Evolutionary conservation across 2,888 invertebrate species (phyloP), one percentile per base, ranked within the genome.

Genomic region (Eristalis arbustorum): DNA sequence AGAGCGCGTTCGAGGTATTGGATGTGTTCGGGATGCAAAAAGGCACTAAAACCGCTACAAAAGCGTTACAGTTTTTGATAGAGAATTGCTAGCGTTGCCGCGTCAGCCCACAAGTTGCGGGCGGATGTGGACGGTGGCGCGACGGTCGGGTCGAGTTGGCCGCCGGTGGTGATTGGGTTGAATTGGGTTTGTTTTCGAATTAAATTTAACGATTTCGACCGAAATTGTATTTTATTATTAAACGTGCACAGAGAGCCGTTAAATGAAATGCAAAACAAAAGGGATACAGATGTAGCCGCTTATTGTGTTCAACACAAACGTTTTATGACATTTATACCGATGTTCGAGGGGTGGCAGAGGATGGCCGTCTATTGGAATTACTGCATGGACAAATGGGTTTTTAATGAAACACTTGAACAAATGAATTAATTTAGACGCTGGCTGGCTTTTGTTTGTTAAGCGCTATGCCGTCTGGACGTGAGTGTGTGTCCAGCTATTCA

Each of bases 111-210:
- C 37, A 13, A 37, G 11, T 37, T 37, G 13, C 11, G 37, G 37
- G 37, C 37, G 59, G 61, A 62, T 40, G 31, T 77, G 49, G n/a
- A 62, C 62, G n/a, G 63, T 42, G 31, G 56, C 25, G 56, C 23
- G n/a, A 23, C 18, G 49, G 31, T 31, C 28, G 28, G n/a, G n/a
- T 31, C 23, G 5, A 56, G 10, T 22, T 49, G 31, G 37, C 13
- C 28, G n/a, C n/a, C n/a, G n/a, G n/a, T n/a, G 34, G n/a, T 42
- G 31, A 14, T 37, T 22, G 18, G 28, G 42, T 76, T 72, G 59
- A 78, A 82, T 87, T 67, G 85, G 74, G 82, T 87, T 82, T 87
- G 85, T 78, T 87, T 87, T 78, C 74, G 64, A 78, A 87, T 87
- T 82, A 87, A 82, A 87, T 87, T 87, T 82, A 87, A 87, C 74